Conservation (phyloP, 2,888 invertebrate species). For the Baccha elongata region DNA sequence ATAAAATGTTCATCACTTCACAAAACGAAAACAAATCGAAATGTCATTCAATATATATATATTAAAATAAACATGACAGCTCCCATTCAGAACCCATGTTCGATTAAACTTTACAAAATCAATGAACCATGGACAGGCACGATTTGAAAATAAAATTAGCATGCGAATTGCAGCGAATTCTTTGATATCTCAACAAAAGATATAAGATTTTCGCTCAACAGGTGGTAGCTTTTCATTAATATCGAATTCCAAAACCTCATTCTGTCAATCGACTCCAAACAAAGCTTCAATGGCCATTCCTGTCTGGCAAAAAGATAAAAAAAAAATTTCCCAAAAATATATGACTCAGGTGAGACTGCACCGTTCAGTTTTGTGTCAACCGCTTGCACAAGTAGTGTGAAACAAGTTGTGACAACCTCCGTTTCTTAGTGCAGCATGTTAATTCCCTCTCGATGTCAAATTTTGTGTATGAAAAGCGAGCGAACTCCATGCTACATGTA, state of each 20-base stretch:
- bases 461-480: constrained; percentile 46
- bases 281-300: no score
- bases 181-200: constrained; percentile 26
- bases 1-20: constrained; percentile 10
- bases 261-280: constrained; percentile 65
- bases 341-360: constrained; percentile 45
- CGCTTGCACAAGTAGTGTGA: constrained; percentile 59
- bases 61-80: constrained; percentile 59
- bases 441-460: constrained; percentile 43
- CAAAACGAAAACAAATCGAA: constrained; percentile 44
- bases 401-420: constrained; percentile 61
- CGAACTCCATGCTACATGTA: constrained; percentile 31
- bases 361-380: constrained; percentile 44
- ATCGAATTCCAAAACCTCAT: constrained; percentile 69
- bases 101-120: constrained; percentile 43
- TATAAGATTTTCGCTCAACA: constrained; percentile 50
- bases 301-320: neutral
- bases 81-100: constrained; percentile 55
- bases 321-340: constrained; percentile 20
- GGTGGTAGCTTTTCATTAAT: constrained; percentile 57
- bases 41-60: constrained; percentile 47
- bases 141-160: constrained; percentile 60
- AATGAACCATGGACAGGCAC: constrained; percentile 58
- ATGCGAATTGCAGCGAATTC: constrained; percentile 61
- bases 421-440: constrained; percentile 51